phyloP scores from a whole-genome alignment of 2,888 invertebrate genomes.

The Polylopha cassiicola region DNA sequence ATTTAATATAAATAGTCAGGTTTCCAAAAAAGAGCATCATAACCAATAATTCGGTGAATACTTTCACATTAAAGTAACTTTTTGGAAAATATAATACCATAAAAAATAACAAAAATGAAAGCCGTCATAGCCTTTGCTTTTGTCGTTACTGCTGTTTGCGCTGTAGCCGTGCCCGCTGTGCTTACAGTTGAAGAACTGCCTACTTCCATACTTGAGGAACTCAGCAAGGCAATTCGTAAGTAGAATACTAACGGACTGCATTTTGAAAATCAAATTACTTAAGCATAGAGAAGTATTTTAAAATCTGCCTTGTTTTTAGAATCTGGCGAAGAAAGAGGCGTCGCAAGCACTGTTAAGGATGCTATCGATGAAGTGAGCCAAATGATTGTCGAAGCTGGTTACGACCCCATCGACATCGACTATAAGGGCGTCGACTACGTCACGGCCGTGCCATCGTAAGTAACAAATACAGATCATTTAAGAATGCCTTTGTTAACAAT shows the following conservation, averaged over 20 bases:
- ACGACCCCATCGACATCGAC: constrained; percentile 41
- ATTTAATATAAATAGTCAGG: too few species aligned
- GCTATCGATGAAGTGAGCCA: constrained; percentile 35
- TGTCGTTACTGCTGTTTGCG: constrained; percentile 37
- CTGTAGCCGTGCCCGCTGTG: constrained; percentile 25
- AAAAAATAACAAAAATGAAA: too few species aligned
- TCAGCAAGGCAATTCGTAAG: too few species aligned
- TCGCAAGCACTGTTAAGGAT: constrained; percentile 27
- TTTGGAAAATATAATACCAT: too few species aligned
- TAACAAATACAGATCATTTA: constrained; percentile 22
- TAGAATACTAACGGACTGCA: too few species aligned
- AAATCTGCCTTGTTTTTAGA: neutral
- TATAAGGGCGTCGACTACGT: constrained; percentile 14
- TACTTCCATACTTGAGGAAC: neutral
- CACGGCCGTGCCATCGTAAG: constrained; percentile 51
- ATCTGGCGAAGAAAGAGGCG: constrained; percentile 10
- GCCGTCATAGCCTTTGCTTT: constrained; percentile 30
- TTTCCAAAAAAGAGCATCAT: too few species aligned
- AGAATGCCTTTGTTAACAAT: too few species aligned
- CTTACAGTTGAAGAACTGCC: neutral
- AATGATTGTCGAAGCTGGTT: constrained; percentile 38
- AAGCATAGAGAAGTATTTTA: too few species aligned
- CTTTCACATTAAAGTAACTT: too few species aligned
- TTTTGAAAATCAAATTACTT: too few species aligned
- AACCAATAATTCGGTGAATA: too few species aligned